Evolutionary conservation across 1,140 invertebrate species (phyloP), one percentile per base, ranked within the genome.

Genomic region (Hylaeus anthracinus): DNA sequence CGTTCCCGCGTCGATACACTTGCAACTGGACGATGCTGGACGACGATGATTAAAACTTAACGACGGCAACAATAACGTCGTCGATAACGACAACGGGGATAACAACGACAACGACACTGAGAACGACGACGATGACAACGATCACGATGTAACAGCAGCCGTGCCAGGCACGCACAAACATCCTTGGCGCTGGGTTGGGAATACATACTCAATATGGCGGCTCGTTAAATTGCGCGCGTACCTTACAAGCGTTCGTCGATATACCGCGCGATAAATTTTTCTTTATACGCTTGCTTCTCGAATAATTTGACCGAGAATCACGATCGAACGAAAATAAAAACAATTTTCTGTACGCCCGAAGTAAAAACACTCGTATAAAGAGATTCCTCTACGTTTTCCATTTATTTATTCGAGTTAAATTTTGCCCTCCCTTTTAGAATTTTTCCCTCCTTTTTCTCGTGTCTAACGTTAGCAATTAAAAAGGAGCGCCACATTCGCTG

Each of bases 161-260:
- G 86, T 87, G 73, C 86, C 86, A 87, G 86, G 86, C 78, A 87
- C 85, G 85, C 82, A 86, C 82, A 84, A 87, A 87, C 82, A 87
- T 87, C 85, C 80, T 81, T 78, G 56, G 69, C 39, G 65, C 66
- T 81, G 74, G 78, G 70, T 79, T 81, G 69, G 69, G 81, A 84
- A 78, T 71, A 70, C 51, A 81, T 43, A 63, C 63, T 15, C 65
- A 81, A 80, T 80, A 87, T 87, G 86, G 82, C 86, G 37, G 37
- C 53, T 45, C 37, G 55, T 61, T 45, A 37, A 51, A 60, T 69
- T 80, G 39, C 71, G 73, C 82, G 85, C 79, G 73, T 63, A 79
- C 6, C 41, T 86, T 86, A 60, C 58, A 84, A 87, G 26, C 70
- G 1, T 43, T 51, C 39, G 6, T 79, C 45, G 12, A 67, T 48